Percentiles rank a stretch among this genome's conserved stretches.
These are phyloP conservation scores for Cotesia typhae DNA, from an alignment of 1,140 invertebrate genomes.

Conservation along the genomic window DNA sequence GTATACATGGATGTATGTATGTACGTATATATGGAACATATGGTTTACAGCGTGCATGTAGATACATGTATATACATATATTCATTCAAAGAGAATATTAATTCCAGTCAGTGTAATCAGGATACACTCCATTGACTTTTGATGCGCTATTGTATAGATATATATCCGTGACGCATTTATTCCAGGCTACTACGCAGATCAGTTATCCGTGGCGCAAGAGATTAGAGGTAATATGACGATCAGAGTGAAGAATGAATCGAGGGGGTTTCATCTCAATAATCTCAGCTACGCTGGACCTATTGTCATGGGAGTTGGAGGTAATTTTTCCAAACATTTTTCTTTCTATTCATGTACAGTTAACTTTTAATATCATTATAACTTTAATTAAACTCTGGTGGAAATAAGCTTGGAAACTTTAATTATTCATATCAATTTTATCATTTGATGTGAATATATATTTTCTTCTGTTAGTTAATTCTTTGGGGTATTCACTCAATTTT, in stretches of 20 bases:
- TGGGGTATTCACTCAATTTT: neutral
- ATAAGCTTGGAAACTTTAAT: no score
- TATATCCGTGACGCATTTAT: slow-evolving; percentile 23
- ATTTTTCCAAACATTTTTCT: slow-evolving; percentile 37
- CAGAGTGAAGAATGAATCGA: slow-evolving; percentile 79
- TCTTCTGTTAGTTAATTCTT: neutral
- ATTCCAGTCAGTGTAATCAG: slow-evolving; percentile 20
- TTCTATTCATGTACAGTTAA: neutral
- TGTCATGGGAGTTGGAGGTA: slow-evolving; percentile 92
- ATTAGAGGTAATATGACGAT: slow-evolving; percentile 79
- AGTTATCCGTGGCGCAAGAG: slow-evolving; percentile 79
- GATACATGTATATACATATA: neutral
- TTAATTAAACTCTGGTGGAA: no score
- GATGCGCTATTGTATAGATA: neutral
- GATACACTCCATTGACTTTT: slow-evolving; percentile 23
- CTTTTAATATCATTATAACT: neutral
- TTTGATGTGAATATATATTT: neutral
- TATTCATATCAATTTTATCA: no score
- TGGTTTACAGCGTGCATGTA: no score
- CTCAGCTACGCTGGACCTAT: slow-evolving; percentile 91
- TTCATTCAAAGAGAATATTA: slow-evolving; percentile 16
- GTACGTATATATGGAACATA: no score
- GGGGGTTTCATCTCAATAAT: slow-evolving; percentile 87
- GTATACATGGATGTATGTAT: neutral
- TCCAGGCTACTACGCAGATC: slow-evolving; percentile 83